A percentile compares a stretch with the other conserved stretches of the same genome.
These are phyloP conservation scores for Zaprionus tsacasi DNA, from an alignment of 1,140 invertebrate genomes.

Conservation along the genomic window DNA sequence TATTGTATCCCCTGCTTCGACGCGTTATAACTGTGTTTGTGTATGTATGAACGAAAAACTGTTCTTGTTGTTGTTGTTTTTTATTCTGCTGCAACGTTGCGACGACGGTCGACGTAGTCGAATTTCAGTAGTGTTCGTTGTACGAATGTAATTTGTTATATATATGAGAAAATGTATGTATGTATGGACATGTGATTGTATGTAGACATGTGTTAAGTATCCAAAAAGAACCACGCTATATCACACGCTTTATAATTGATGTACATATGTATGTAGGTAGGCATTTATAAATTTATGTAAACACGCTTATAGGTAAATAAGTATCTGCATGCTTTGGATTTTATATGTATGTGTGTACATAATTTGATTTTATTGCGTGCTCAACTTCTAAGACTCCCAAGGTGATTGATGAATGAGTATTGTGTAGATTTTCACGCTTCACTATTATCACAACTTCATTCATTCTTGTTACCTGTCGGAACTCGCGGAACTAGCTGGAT, in stretches of 20 bases:
- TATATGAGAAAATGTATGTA: constrained; percentile 10
- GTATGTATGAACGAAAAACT: constrained; percentile 20
- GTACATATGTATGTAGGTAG: constrained; percentile 39
- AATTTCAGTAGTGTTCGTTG: constrained; percentile 21
- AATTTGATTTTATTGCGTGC: constrained; percentile 46
- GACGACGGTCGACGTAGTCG: constrained; percentile 34
- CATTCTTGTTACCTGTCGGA: constrained; percentile 89
- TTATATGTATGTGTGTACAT: constrained; percentile 44
- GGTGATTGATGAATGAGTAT: constrained; percentile 52
- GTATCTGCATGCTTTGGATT: constrained; percentile 23
- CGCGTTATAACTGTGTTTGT: constrained; percentile 49
- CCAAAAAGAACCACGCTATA: constrained; percentile 32
- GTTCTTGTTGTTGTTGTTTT: constrained; percentile 26
- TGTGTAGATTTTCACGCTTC: constrained; percentile 55
- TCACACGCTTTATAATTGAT: constrained; percentile 33
- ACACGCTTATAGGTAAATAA: constrained; percentile 7
- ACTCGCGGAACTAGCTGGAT: constrained; percentile 92
- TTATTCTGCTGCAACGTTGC: constrained; percentile 43
- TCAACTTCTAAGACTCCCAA: constrained; percentile 23
- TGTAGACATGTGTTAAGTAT: constrained; percentile 24
- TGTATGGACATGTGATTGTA: constrained; percentile 16
- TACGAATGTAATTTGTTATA: constrained; percentile 60
- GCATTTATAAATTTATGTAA: constrained; percentile 36
- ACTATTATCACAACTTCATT: constrained; percentile 41
- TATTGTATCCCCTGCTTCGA: constrained; percentile 48